Evolutionary conservation across 1,140 invertebrate species (phyloP).

Genomic region (Nomia melanderi): DNA sequence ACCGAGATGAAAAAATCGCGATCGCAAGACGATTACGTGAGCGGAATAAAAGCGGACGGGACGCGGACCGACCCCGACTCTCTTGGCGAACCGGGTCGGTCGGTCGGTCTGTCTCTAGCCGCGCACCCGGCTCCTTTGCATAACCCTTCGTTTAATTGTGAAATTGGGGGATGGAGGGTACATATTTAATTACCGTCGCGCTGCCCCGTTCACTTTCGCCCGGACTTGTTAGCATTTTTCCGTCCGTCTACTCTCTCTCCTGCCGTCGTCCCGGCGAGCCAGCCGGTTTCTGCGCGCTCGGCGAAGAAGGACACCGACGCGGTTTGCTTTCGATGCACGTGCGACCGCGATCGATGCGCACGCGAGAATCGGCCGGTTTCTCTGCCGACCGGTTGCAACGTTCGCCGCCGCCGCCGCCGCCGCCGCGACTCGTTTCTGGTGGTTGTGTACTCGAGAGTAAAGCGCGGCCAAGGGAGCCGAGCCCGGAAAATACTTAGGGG

Average conservation of each 20-base stretch:
- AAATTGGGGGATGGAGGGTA: slow-evolving; percentile 18
- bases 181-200: slow-evolving; percentile 38
- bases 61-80: neutral
- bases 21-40: slow-evolving; percentile 48
- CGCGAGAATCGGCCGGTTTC: slow-evolving; percentile 25
- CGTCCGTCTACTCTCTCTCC: too few species aligned
- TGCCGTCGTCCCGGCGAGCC: too few species aligned
- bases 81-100: neutral
- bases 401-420: neutral
- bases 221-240: slow-evolving; percentile 4
- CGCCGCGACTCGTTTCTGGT: slow-evolving; percentile 52
- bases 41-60: slow-evolving; percentile 23
- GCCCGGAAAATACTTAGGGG: neutral
- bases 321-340: slow-evolving; percentile 12
- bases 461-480: slow-evolving; percentile 21
- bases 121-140: slow-evolving; percentile 35
- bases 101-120: too few species aligned
- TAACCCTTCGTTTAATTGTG: slow-evolving; percentile 49
- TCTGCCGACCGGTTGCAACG: slow-evolving; percentile 39
- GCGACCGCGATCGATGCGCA: slow-evolving; percentile 2
- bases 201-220: slow-evolving; percentile 21
- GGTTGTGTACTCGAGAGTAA: slow-evolving; percentile 59
- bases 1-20: slow-evolving; percentile 47
- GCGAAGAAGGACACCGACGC: neutral
- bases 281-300: too few species aligned